These are phyloP conservation scores for Cervus canadensis DNA, from an alignment of 2,113 vertebrate species.

Conservation along the genomic window DNA sequence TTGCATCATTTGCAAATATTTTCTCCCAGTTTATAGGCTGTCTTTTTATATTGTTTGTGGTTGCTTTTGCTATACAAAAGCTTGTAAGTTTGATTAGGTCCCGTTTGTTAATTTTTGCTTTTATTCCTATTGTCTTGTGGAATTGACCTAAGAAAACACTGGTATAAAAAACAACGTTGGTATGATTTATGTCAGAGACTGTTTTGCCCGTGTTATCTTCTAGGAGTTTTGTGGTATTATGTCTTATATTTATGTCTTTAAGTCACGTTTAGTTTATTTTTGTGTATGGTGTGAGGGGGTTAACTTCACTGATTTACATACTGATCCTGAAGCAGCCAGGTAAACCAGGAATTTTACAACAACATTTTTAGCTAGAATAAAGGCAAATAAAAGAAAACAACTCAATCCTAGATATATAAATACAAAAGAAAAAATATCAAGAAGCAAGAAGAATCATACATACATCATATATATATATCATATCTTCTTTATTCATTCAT, in stretches of 20 bases:
- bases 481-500: neutral
- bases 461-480: neutral
- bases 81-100: neutral
- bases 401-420: slow-evolving; percentile 31
- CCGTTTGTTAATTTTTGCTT: neutral
- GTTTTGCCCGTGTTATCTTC: neutral
- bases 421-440: slow-evolving; percentile 36
- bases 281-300: neutral
- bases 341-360: slow-evolving; percentile 38
- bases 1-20: neutral
- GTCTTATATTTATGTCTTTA: neutral
- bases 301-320: neutral
- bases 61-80: neutral
- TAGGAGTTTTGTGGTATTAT: neutral
- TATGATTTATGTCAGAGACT: neutral
- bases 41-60: neutral
- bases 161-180: neutral
- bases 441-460: neutral
- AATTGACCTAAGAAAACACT: neutral
- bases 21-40: neutral
- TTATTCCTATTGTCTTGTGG: neutral
- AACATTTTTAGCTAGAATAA: neutral
- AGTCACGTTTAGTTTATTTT: neutral
- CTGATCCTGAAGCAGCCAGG: slow-evolving; percentile 30
- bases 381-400: neutral